A percentile compares a stretch with the other conserved stretches of the same genome.
Evolutionary conservation across 2,888 invertebrate species (phyloP).

Genomic region (Dione juno): DNA sequence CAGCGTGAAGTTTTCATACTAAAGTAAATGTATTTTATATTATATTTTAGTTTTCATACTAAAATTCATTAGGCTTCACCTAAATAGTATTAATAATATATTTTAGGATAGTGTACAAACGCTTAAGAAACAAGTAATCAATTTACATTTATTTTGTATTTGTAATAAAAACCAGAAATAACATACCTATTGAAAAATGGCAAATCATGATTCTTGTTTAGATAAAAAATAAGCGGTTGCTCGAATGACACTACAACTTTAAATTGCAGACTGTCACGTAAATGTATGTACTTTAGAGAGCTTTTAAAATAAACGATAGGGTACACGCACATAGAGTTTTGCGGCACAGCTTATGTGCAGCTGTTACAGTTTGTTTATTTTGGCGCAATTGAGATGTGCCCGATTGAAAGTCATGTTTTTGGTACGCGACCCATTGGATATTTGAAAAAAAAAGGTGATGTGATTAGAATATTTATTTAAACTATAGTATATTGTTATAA

Average conservation of each 20-base stretch:
- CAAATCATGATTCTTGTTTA: slow-evolving; percentile 56
- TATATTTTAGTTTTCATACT: no score
- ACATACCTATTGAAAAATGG: slow-evolving; percentile 46
- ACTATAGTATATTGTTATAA: no score
- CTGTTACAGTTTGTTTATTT: neutral
- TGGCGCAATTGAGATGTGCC: no score
- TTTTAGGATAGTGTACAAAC: neutral
- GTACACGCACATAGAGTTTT: slow-evolving; percentile 20
- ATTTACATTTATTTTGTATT: no score
- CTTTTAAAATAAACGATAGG: slow-evolving; percentile 46
- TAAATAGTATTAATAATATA: no score
- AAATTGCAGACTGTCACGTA: slow-evolving; percentile 57
- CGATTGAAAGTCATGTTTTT: no score
- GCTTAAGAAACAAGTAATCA: neutral
- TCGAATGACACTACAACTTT: slow-evolving; percentile 60
- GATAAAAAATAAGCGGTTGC: slow-evolving; percentile 48
- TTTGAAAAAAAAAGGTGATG: no score
- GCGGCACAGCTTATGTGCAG: neutral
- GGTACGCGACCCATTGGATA: no score
- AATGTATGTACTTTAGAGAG: slow-evolving; percentile 59
- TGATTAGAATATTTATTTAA: no score
- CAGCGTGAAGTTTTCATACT: no score
- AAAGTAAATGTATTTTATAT: no score
- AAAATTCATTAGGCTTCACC: no score
- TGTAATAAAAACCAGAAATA: neutral